Base-by-base conservation (phyloP, 2,797 vertebrate species). In the Clamator glandarius region DNA sequence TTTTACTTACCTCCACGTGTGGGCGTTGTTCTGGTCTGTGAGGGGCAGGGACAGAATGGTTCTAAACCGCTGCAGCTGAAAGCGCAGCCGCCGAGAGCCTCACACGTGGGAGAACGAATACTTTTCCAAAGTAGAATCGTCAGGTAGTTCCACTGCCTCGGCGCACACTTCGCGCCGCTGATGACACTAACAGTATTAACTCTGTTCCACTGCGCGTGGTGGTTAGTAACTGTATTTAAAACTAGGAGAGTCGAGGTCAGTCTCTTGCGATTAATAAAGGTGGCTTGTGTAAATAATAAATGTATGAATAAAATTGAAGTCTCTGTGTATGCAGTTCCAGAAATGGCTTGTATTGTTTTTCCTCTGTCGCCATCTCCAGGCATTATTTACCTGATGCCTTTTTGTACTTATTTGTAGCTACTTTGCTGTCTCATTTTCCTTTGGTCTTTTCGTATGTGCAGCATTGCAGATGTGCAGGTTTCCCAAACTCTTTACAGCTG, bases 131-230 rank as follows among this genome's bases (percentile, higher is more conserved):
- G 51, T 9, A 64, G 78, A 33, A n/a, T 19, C 15, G 8, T 15
- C 15, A 23, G 64, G 58, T 15, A n/a, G 28, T 62, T 29, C 51
- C 74, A 20, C 87, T 48, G 76, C 89, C 72, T 44, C 5, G 36
- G 63, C 59, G 74, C 79, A 55, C 31, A 2, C 63, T 39, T 61
- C n/a, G n/a, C 16, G 29, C 63, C 74, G 82, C 86, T 84, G 5
- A 7, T 87, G 86, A 82, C 89, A 77, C 75, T 89, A 84, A 92
- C 87, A 89, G 95, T 62, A 89, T 95, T 95, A 82, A 85, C 72
- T 81, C 82, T n/a, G 41, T 66, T 80, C 48, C 58, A 26, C 63
- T 58, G 19, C 55, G 67, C 4, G 7, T 68, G 46, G 57, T 74
- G 69, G 83, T 68, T 39, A 57, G 70, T 78, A 95, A 79, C 78